These are phyloP conservation scores for Eupithecia inturbata DNA, from an alignment of 2,888 invertebrate genomes.

Conservation along the genomic window DNA sequence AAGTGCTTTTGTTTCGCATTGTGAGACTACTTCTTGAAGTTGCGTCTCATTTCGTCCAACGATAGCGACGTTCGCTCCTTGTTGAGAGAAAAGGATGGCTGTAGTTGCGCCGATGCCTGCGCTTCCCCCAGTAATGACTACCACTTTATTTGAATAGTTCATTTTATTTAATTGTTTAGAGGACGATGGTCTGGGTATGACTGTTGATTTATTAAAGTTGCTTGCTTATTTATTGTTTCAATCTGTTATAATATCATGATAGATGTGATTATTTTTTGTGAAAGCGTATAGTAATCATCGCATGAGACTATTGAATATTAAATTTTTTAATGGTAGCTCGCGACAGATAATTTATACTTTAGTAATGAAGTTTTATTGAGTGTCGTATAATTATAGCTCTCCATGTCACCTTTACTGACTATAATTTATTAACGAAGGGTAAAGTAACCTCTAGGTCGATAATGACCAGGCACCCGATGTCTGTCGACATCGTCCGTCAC, in stretches of 20 bases:
- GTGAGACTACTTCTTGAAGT: constrained; percentile 80
- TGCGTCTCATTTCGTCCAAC: constrained; percentile 87
- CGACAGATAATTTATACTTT: neutral
- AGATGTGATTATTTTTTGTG: neutral
- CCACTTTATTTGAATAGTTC: constrained; percentile 70
- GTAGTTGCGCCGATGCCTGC: constrained; percentile 89
- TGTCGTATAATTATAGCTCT: neutral
- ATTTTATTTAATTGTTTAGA: neutral
- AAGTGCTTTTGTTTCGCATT: neutral
- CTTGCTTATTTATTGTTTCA: neutral
- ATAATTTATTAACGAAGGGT: neutral
- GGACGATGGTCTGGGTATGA: neutral
- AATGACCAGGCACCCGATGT: neutral
- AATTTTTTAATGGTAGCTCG: neutral
- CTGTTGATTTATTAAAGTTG: neutral
- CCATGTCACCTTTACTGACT: neutral
- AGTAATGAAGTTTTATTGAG: neutral
- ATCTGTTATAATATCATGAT: neutral
- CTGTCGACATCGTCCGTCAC: no score
- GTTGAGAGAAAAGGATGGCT: constrained; percentile 85
- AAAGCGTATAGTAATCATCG: neutral
- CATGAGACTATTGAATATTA: neutral
- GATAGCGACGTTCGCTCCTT: constrained; percentile 84
- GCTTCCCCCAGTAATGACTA: constrained; percentile 85
- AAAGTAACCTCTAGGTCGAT: neutral